phyloP scores from a whole-genome alignment of 2,888 invertebrate genomes.

The Protophormia terraenovae region DNA sequence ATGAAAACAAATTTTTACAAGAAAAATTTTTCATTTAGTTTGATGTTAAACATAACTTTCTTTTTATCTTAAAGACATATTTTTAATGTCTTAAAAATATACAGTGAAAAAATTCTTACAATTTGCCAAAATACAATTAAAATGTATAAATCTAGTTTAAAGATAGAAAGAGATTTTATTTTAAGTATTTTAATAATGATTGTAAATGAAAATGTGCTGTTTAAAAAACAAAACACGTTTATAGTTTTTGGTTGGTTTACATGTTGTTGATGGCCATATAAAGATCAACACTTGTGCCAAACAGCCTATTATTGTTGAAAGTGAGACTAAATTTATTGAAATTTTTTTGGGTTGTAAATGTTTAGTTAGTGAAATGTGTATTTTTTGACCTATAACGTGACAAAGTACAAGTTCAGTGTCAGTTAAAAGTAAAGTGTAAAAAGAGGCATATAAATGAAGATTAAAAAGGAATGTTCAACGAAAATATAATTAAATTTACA shows the following conservation, averaged over 20 bases:
- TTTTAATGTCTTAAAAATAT: not conserved
- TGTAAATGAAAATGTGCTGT: not conserved
- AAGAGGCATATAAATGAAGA: not conserved
- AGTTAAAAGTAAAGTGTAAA: not conserved
- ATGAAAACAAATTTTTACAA: not conserved
- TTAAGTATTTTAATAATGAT: not conserved
- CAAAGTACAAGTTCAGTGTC: constrained; percentile 30
- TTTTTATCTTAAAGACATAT: constrained; percentile 17
- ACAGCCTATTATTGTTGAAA: not conserved
- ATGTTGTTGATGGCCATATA: constrained; percentile 26
- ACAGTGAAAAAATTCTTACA: constrained; percentile 49
- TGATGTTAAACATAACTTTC: constrained; percentile 25
- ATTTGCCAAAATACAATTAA: constrained; percentile 45
- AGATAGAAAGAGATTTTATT: constrained; percentile 4
- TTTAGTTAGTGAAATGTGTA: not conserved
- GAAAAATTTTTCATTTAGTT: constrained; percentile 36
- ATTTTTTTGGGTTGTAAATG: not conserved
- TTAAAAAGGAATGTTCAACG: no score
- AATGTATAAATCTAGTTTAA: not conserved
- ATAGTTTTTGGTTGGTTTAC: not conserved
- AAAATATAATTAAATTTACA: no score
- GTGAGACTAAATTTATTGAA: not conserved
- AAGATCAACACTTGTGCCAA: constrained; percentile 31
- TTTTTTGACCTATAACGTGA: not conserved
- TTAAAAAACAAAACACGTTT: constrained; percentile 22